Base-by-base conservation (phyloP, 23 tunicate genomes). In the Halocynthia roretzi region DNA sequence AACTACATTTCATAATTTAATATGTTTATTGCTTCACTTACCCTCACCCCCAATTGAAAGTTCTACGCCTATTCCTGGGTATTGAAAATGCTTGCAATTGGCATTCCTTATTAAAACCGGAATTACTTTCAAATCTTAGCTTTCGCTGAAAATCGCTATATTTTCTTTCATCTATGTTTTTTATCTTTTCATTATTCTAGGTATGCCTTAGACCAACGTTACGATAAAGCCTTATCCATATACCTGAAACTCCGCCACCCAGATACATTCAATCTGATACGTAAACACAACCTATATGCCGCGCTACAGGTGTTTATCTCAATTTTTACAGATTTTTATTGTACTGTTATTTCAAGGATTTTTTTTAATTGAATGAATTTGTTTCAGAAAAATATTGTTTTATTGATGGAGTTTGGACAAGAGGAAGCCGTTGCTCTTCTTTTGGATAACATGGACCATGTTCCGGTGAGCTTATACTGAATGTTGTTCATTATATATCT, bases 381-480 rank as follows among this genome's bases (percentile, higher is more conserved):
- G 21, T 88, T 62, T 5, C 75, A 91, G 97, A 83, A 91, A 56
- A 85, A 91, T 57, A 77, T 91, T 56, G 55, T 91, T 7, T 81
- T 84, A 6, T 69, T 91, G 67, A 91, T 91, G 97, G 62, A 71
- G 57, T 91, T 91, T 66, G 83, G 86, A 22, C 55, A 71, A 11
- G 71, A 66, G 10, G 81, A 91, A 77, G 97, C 97, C 10, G 85
- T 91, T 40, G 89, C 62, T 63, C 67, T 91, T 52, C 78, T 91
- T 12, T 77, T 91, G 54, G 97, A 91, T 65, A 83, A 91, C 65
- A 91, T 85, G 83, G 97, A 82, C 51, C 80, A 85, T 82, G 91
- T 91, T 6, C 97, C 90, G 70, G 97, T 91, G 76, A 79, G 83
- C 14, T 0, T 71, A 15, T 71, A 48, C 20, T 20, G 72, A 19